Evolutionary conservation across 37 sponge, comb jelly and placozoan species (phyloP), one percentile per base, ranked within the genome.

Genomic region (Ephydatia muelleri): DNA sequence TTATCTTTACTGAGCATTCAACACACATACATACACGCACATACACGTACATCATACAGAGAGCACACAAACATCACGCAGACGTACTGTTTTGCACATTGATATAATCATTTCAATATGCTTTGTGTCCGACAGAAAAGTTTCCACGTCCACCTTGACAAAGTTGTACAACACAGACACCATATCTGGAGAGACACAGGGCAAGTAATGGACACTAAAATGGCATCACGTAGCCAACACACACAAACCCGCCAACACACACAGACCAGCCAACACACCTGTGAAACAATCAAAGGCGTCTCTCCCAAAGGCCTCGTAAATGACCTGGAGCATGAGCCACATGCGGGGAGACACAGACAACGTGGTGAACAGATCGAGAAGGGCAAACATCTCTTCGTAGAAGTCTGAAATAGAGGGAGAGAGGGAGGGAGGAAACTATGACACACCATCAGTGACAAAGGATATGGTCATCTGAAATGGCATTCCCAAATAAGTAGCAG

Each of bases 261-360:
- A 3, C 30, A 47, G 43, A 65, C 14, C 27, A 43, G 47, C 4
- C 8, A 43, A 4, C 8, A 43, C 19, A 92, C 97, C 96, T 64
- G 75, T 67, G 73, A 97, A 97, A 73, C 85, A 96, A 84, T 98
- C 99, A 70, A 81, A 94, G 32, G 76, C 97, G 28, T 98, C 99
- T 38, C 82, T 80, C 39, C 39, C 39, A 70, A 98, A 98, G n/a
- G 85, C 87, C 0, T 94, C 89, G 77, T 94, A 86, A 8, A 97
- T 68, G 49, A 93, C 78, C 34, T 57, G 67, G 29, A 95, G 72
- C 38, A 97, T 74, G 26, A 87, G 85, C 98, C 98, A 97, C 92
- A 92, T 92, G 29, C 72, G 83, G 28, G 90, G 85, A 26, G 95
- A 92, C 13, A 98, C 82, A 16, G 79, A 33, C 27, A 86, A 72